A percentile compares a stretch with the other conserved stretches of the same genome.
Conservation (phyloP, 2,888 invertebrate genomes). For the Pseudeuparius sepicola region DNA sequence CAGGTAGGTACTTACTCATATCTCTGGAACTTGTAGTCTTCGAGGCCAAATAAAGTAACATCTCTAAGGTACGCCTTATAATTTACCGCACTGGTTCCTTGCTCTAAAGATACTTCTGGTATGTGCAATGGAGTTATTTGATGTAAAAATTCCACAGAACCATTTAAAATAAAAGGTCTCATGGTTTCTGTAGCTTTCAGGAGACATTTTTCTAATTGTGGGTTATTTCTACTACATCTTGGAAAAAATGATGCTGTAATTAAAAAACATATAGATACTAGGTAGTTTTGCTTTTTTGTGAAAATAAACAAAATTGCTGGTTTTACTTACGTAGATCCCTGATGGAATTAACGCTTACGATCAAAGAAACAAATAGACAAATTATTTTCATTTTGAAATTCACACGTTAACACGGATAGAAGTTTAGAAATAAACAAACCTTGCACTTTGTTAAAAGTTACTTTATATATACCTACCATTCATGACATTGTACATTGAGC, state of each 20-base stretch:
- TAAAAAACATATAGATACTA: too few relatives aligned
- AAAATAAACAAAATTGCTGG: too few relatives aligned
- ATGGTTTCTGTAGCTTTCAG: conserved; percentile 18
- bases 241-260: conserved; percentile 18
- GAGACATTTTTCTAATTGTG: conserved; percentile 17
- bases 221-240: conserved; percentile 16
- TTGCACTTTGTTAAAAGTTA: too few relatives aligned
- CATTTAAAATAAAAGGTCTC: conserved; percentile 14
- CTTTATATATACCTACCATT: too few relatives aligned
- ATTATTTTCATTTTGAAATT: too few relatives aligned
- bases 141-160: conserved; percentile 13
- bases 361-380: too few relatives aligned
- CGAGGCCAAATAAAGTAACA: conserved; percentile 15
- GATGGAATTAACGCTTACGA: too few relatives aligned
- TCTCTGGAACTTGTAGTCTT: conserved; percentile 17
- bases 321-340: too few relatives aligned
- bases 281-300: too few relatives aligned
- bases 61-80: conserved; percentile 15
- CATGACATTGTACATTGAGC: too few relatives aligned
- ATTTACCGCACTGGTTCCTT: conserved; percentile 14
- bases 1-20: conserved; percentile 14
- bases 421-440: too few relatives aligned
- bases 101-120: conserved; percentile 16
- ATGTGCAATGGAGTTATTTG: conserved; percentile 13
- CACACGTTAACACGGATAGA: too few relatives aligned